A percentile compares a stretch with the other conserved stretches of the same genome.
phyloP scores from a whole-genome alignment of 2,797 vertebrate species.

The Pipistrellus pygmaeus region DNA sequence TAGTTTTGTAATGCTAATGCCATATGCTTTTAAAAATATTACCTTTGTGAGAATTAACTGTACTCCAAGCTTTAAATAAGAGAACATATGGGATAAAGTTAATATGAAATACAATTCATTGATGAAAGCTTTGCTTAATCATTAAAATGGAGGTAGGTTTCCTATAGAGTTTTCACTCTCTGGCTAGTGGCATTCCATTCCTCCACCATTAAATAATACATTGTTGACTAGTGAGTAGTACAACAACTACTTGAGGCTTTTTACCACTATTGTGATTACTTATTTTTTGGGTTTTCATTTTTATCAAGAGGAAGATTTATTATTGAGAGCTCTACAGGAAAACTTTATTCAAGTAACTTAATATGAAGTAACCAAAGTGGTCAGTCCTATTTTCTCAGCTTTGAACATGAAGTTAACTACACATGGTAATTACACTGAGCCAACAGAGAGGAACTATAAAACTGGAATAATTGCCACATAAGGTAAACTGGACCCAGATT shows the following conservation, averaged over 20 bases:
- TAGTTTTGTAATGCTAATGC: constrained; percentile 63
- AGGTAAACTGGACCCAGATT: constrained; percentile 53
- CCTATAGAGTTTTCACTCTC: neutral
- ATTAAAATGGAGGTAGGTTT: constrained; percentile 39
- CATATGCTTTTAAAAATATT: constrained; percentile 15
- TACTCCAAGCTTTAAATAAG: constrained; percentile 30
- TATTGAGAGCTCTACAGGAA: neutral
- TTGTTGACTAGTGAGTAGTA: neutral
- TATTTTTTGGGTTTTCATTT: constrained; percentile 46
- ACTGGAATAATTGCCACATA: constrained; percentile 47
- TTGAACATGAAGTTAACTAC: constrained; percentile 46
- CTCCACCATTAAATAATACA: neutral
- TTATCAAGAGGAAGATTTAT: constrained; percentile 55
- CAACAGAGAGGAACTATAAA: constrained; percentile 34
- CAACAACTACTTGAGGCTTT: constrained; percentile 18
- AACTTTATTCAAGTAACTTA: constrained; percentile 36
- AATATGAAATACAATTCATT: constrained; percentile 20
- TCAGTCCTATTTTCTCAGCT: constrained; percentile 45
- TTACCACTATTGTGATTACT: constrained; percentile 16
- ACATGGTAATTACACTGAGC: constrained; percentile 45
- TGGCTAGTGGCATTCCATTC: constrained; percentile 50
- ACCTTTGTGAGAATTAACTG: constrained; percentile 49
- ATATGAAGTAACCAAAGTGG: constrained; percentile 53
- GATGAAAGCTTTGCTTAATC: constrained; percentile 42
- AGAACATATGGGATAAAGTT: constrained; percentile 48